Base-by-base conservation (phyloP, 2,113 vertebrate species). In the Ardeotis arabs region DNA sequence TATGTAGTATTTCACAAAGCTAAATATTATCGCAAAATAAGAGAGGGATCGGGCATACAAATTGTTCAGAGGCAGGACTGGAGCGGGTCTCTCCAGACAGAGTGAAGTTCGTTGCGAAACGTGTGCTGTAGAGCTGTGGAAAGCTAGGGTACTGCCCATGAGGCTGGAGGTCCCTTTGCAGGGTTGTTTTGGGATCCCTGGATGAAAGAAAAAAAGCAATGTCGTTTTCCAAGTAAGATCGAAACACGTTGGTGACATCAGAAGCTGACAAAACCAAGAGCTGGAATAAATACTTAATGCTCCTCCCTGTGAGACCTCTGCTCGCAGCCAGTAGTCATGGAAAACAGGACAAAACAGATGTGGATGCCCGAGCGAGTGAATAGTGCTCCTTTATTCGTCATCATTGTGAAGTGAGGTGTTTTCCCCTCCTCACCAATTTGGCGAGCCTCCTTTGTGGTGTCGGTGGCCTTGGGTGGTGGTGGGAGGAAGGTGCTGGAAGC, bases 331-430 rank as follows among this genome's bases (percentile, higher is more conserved):
- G 92, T 91, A 96, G 89, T 95, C 89, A 95, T 87, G 91, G 96
- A 96, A 95, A 96, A 97, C 84, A 79, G 92, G 90, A 95, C 92
- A 96, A 94, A 96, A 95, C 74, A 95, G 89, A 92, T 90, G 84
- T 68, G 91, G 84, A 87, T 92, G 87, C 86, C 92, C 4, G 0
- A 89, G 77, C 1, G 5, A 92, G 66, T 83, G 84, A 94, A 95
- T 47, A 96, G 86, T 17, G 63, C 66, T 89, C 37, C 84, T 89
- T 90, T 77, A 82, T 91, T 74, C 1, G 0, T 60, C 7, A 6
- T 73, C 5, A 15, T 82, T 82, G 52, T 29, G 45, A 63, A 95
- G 55, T 0, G 29, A 79, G 70, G 73, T 84, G 59, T 95, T 96
- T 77, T 91, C 67, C 41, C 93, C 50, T 58, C 78, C 55, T 78